phyloP scores from a whole-genome alignment of 2,113 vertebrate species.

The Corythoichthys intestinalis region DNA sequence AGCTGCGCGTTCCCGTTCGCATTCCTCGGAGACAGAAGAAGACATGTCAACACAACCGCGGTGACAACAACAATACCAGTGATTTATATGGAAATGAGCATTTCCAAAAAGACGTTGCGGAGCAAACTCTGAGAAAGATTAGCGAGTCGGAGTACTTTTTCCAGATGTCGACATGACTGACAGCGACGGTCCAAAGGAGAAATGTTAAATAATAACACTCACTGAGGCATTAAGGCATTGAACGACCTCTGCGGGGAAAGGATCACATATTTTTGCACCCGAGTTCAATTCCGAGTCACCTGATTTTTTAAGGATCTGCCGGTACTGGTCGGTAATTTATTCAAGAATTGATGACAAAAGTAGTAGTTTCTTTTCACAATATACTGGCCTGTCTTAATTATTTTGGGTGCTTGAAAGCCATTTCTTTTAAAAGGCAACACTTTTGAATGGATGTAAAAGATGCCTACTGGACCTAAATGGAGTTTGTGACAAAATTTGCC shows the following conservation, averaged over 20 bases:
- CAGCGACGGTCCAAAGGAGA: slow-evolving; percentile 21
- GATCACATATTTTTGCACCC: too few species aligned
- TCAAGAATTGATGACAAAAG: too few species aligned
- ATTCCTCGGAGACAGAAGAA: slow-evolving; percentile 55
- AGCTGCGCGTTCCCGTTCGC: slow-evolving; percentile 51
- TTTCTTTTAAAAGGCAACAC: too few species aligned
- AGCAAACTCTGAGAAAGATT: slow-evolving; percentile 29
- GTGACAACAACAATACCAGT: slow-evolving; percentile 33
- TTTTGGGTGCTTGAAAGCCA: too few species aligned
- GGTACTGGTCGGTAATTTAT: too few species aligned
- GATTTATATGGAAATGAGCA: slow-evolving; percentile 39
- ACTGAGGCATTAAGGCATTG: slow-evolving; percentile 36
- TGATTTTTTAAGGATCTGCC: too few species aligned
- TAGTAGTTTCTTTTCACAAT: too few species aligned
- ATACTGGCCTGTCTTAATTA: too few species aligned
- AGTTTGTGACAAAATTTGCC: too few species aligned
- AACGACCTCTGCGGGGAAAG: slow-evolving; percentile 34
- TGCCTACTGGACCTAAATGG: too few species aligned
- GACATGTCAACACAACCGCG: slow-evolving; percentile 30
- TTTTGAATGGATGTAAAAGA: too few species aligned
- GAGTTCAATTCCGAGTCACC: too few species aligned
- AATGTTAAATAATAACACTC: slow-evolving; percentile 30
- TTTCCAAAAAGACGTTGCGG: slow-evolving; percentile 9
- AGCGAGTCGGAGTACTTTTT: slow-evolving; percentile 19
- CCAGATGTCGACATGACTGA: slow-evolving; percentile 25